Evolutionary conservation across 2,888 invertebrate genomes (phyloP).

Genomic region (Drosophila emarginata): DNA sequence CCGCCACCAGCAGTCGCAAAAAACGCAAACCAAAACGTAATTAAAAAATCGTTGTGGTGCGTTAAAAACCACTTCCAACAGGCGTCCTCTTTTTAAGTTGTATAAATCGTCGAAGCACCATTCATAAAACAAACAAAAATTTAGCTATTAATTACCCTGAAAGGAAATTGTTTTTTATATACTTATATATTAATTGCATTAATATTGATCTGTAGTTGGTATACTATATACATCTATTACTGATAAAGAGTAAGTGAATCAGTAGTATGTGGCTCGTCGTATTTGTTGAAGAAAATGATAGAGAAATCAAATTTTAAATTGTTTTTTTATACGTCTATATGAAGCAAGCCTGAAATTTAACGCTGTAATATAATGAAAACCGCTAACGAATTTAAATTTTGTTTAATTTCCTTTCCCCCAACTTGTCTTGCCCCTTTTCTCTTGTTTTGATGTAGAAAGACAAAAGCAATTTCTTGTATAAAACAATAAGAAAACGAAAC

Average conservation of each 20-base stretch:
- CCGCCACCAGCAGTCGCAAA: conserved; percentile 66
- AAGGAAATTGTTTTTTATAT: conserved; percentile 68
- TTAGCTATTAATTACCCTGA: conserved; percentile 59
- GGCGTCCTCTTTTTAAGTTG: conserved; percentile 50
- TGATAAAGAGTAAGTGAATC: conserved; percentile 50
- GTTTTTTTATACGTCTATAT: conserved; percentile 50
- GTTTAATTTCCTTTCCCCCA: conserved; percentile 48
- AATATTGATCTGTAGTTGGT: conserved; percentile 35
- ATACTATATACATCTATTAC: conserved; percentile 45
- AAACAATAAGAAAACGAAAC: conserved; percentile 39
- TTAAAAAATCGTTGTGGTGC: conserved; percentile 35
- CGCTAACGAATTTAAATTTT: conserved; percentile 66
- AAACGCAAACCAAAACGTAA: conserved; percentile 78
- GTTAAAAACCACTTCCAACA: conserved; percentile 28
- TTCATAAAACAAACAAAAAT: conserved; percentile 29
- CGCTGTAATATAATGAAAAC: conserved; percentile 67
- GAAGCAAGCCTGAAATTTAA: conserved; percentile 35
- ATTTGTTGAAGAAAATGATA: conserved; percentile 56
- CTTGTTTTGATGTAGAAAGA: conserved; percentile 38
- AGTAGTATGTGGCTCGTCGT: conserved; percentile 55
- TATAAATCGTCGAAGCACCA: conserved; percentile 54
- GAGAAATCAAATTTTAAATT: conserved; percentile 62
- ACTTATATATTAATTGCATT: conserved; percentile 42
- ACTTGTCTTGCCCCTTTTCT: conserved; percentile 42
- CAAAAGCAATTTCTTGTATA: conserved; percentile 53